Base-by-base conservation (phyloP, 2,888 invertebrate genomes). In the Matsumyia berberina region DNA sequence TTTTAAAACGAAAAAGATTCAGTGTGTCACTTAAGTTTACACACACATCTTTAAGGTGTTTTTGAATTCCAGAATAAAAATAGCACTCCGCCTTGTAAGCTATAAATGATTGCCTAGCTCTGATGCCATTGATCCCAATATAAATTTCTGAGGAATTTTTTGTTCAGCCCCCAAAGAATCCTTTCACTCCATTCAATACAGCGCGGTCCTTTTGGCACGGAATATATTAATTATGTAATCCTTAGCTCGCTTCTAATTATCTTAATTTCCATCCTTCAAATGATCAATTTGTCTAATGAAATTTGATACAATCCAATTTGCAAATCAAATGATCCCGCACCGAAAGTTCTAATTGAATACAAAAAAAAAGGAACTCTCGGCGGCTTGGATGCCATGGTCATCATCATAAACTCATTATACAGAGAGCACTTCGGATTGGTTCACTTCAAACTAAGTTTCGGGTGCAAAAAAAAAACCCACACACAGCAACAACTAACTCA, bases 301-400 rank as follows among this genome's bases (percentile, higher is more conserved):
- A 66, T 82, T 77, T 82, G 82, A 82, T 82, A 78, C 82, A 78
- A 82, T 49, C 66, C 78, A 78, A 72, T 82, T 83, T 83, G 78
- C 60, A 73, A 78, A 83, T 83, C 82, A 83, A 78, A 78, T 42
- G 31, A 17, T 31, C 39, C 33, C 49, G n/a, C 53, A 39, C 66
- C 33, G 77, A 60, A 74, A 46, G 37, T 66, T 70, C 70, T 82
- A 82, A 82, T 77, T 82, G 70, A 77, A 82, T 77, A 55, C 7
- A 60, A 53, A 51, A 51, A 53, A 69, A 46, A 42, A 60, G 44
- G 9, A 60, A 49, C 66, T 29, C 66, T 44, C 57, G 19, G n/a
- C n/a, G n/a, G n/a, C n/a, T n/a, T n/a, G n/a, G 70, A 49, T 64
- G 31, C 78, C 76, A 70, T 55, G 69, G 62, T 62, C 74, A 77